phyloP scores from a whole-genome alignment of 2,797 vertebrate genomes.

The Amazonetta brasiliensis region DNA sequence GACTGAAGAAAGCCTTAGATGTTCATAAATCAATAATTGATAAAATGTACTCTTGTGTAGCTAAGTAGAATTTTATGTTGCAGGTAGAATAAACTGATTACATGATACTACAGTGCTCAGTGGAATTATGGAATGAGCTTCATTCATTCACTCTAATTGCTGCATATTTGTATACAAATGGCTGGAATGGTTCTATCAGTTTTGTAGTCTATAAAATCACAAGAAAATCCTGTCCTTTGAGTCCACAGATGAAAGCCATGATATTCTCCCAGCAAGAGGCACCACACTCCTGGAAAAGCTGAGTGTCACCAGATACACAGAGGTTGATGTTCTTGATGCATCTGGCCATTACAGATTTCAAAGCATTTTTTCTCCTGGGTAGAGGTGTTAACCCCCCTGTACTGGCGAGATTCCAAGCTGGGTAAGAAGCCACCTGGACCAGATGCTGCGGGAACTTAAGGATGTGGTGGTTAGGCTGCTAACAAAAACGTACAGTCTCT shows the following conservation, averaged over 20 bases:
- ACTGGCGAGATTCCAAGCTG: slow-evolving; percentile 24
- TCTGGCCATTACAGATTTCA: slow-evolving; percentile 52
- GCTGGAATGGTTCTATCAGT: not conserved
- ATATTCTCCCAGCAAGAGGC: slow-evolving; percentile 47
- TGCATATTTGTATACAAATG: slow-evolving; percentile 68
- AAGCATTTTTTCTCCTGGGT: slow-evolving; percentile 21
- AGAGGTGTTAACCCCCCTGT: slow-evolving; percentile 57
- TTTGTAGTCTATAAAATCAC: slow-evolving; percentile 45
- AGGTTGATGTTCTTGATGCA: slow-evolving; percentile 27
- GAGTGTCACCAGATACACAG: not conserved
- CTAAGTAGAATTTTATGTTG: slow-evolving; percentile 73
- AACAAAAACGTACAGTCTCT: slow-evolving; percentile 37
- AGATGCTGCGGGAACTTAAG: slow-evolving; percentile 48
- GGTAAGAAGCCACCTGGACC: slow-evolving; percentile 52
- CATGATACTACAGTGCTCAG: slow-evolving; percentile 43
- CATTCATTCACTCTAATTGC: slow-evolving; percentile 67
- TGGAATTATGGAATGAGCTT: slow-evolving; percentile 59
- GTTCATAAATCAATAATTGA: slow-evolving; percentile 78
- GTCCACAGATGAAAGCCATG: slow-evolving; percentile 29
- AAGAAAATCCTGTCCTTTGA: slow-evolving; percentile 26
- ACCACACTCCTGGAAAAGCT: not conserved
- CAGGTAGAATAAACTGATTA: slow-evolving; percentile 73
- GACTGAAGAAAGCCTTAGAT: slow-evolving; percentile 62
- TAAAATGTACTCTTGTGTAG: slow-evolving; percentile 70
- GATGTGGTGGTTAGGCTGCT: not conserved